Conservation (phyloP, 2,888 invertebrate species). For the Dasypolia templi region DNA sequence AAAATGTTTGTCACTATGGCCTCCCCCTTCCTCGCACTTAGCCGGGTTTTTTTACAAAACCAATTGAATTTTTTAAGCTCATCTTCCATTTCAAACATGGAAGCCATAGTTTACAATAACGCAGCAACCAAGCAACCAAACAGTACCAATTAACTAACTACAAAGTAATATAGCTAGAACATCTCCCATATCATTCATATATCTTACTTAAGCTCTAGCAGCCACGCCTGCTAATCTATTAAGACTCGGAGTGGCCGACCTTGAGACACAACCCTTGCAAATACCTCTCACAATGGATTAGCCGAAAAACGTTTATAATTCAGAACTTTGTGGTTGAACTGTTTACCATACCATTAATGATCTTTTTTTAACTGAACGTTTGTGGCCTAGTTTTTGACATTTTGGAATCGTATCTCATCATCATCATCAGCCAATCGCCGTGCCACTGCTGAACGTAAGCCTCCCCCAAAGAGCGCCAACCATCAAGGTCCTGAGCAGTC, state of each 20-base stretch:
- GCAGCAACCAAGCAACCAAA: background rate
- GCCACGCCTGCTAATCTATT: constrained; percentile 60
- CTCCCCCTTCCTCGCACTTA: background rate
- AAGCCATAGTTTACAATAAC: constrained; percentile 13
- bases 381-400: constrained; percentile 17
- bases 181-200: constrained; percentile 60
- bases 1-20: background rate
- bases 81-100: background rate
- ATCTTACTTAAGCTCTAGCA: constrained; percentile 57
- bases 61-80: background rate
- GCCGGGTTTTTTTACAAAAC: background rate
- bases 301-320: constrained; percentile 47
- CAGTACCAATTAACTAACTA: constrained; percentile 33
- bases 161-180: constrained; percentile 34
- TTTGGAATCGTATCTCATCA: too few species aligned
- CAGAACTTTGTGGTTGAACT: constrained; percentile 24
- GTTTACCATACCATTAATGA: constrained; percentile 22
- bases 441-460: too few species aligned
- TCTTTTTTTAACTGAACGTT: background rate
- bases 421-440: too few species aligned
- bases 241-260: constrained; percentile 50
- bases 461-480: too few species aligned
- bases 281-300: constrained; percentile 52
- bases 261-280: constrained; percentile 55
- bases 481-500: too few species aligned